Base-by-base conservation (phyloP, 23 tunicate genomes). In the Trididemnum miniatum region DNA sequence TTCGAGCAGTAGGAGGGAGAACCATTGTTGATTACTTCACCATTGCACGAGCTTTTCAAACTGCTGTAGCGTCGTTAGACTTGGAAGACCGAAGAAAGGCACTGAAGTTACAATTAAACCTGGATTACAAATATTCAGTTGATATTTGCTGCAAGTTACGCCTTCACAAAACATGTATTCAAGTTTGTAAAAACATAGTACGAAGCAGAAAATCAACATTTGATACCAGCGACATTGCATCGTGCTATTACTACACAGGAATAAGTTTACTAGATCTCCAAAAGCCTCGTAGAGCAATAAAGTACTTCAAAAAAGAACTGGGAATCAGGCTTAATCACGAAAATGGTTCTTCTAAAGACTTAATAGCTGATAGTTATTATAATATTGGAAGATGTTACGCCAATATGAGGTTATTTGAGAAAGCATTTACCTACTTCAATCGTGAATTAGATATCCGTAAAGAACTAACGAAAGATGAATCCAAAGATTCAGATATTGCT, bases 61-160 rank as follows among this genome's bases (percentile, higher is more conserved):
- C 38, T 29, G 82, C 65, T n/a, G 18, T 77, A 2, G 27, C 67
- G 12, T 20, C 59, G 24, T n/a, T 39, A 34, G 30, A 38, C 5
- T 73, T 73, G 36, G 79, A 73, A 38, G 31, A 37, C 29, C 29
- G 5, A 38, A 38, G 32, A 1, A 7, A 22, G 20, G 30, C 79
- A 2, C 24, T 22, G 29, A 38, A 22, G 20, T 12, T 73, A 12
- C 22, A 73, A 28, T 73, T 73, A 59, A 2, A 20, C 31, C 20
- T 73, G 59, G 79, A 73, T 73, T 39, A 73, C 24, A 38, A 40
- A n/a, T 73, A 73, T 26, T 37, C 79, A 20, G 31, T 73, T 2
- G 79, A 73, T 30, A 73, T 73, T 37, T 73, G 79, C 31, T 73
- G 79, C 79, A 73, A 73, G 24, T 29, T 73, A 2, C 79, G 59